Percentiles rank a stretch among this genome's conserved stretches.
phyloP scores from a whole-genome alignment of 2,797 vertebrate species.

The Tinamus major region DNA sequence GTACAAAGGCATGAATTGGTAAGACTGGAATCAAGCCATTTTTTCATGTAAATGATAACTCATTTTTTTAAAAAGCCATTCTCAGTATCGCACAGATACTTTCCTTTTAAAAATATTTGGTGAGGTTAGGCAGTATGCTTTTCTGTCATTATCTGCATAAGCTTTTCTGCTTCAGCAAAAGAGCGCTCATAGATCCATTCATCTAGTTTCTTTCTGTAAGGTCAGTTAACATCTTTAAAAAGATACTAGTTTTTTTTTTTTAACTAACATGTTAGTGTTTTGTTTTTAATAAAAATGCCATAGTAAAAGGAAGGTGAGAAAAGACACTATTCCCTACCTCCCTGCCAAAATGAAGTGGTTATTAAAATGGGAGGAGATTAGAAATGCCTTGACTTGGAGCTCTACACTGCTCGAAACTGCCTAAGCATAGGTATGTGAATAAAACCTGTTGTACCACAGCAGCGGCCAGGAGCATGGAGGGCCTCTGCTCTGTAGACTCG shows the following conservation, averaged over 20 bases:
- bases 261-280: background rate
- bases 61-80: background rate
- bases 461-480: background rate
- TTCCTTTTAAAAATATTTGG: background rate
- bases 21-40: background rate
- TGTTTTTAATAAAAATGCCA: background rate
- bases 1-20: background rate
- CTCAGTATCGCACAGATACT: background rate
- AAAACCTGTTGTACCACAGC: fast-evolving
- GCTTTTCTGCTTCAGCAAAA: background rate
- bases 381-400: background rate
- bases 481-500: background rate
- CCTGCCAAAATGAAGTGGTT: background rate
- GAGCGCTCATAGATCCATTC: background rate
- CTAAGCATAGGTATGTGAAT: background rate
- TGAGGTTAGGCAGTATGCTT: background rate
- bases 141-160: background rate
- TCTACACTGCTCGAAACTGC: background rate
- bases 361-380: background rate
- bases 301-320: background rate
- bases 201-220: background rate
- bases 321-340: background rate
- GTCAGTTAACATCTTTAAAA: background rate
- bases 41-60: background rate
- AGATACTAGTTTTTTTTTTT: background rate